Base-by-base conservation (phyloP, 2,113 vertebrate species). In the Brevimyrus niger region DNA sequence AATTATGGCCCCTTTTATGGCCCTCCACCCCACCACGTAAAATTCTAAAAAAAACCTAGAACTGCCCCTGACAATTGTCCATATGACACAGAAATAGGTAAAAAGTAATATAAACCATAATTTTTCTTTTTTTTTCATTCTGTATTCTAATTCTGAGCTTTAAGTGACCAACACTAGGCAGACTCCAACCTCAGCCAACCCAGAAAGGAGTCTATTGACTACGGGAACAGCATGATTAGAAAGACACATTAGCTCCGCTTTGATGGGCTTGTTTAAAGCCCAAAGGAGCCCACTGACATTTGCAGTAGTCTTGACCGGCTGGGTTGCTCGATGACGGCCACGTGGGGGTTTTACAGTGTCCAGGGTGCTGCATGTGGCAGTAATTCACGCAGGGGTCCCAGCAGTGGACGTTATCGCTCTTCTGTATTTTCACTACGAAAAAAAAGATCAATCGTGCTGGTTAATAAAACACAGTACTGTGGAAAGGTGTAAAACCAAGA, bases 361-460 rank as follows among this genome's bases (percentile, higher is more conserved):
- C 93, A 0, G 96, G 94, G 90, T 96, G 95, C 82, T 96, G 97
- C n/a, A 96, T 96, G 88, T 96, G 96, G 92, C 96, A 97, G 93
- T 97, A 96, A 92, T 95, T 96, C 91, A 95, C 92, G 27, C 96
- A 97, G 58, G 97, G 96, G 90, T 97, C 97, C 97, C 97, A 97
- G 89, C 95, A 97, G 87, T 96, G 96, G 5, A 95, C 94, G 76
- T 96, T 96, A 89, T 97, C 96, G 3, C 96, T 97, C 93, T 96
- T 97, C 93, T 97, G 97, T 90, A 97, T 94, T 91, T 96, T 97
- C 94, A 97, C 97, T 97, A 93, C 9, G 87, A 90, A 44, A 47
- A 61, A 35, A 53, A 90, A 42, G 31, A 61, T n/a, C 19, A 90
- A 10, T 50, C 51, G 88, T 19, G 21, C 47, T 31, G 21, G 65